Conservation (phyloP, 2,888 invertebrate genomes). For the Cordilura impudica region DNA sequence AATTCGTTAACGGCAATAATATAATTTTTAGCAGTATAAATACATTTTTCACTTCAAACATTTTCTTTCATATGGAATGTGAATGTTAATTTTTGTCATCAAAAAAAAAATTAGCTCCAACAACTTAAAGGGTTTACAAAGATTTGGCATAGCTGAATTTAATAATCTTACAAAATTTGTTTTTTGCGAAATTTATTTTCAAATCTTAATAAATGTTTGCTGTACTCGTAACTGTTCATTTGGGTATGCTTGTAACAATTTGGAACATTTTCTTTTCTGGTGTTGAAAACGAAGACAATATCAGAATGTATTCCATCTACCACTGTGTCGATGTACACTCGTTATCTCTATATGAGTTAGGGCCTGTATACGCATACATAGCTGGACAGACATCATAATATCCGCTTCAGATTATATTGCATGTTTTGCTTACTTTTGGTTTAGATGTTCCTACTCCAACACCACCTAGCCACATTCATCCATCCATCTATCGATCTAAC, state of each 20-base stretch:
- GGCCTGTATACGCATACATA: constrained; percentile 5
- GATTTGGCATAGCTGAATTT: not conserved
- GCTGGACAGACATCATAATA: constrained; percentile 36
- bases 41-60: no score
- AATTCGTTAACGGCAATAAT: no score
- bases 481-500: not conserved
- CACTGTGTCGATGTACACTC: not conserved
- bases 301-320: constrained; percentile 53
- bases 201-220: not conserved
- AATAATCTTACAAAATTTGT: no score
- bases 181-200: not conserved
- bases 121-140: not conserved
- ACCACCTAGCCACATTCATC: not conserved
- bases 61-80: no score
- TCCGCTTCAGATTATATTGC: constrained; percentile 46
- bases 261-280: constrained; percentile 22
- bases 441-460: constrained; percentile 2
- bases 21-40: no score
- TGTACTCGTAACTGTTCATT: not conserved
- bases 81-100: no score
- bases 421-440: constrained; percentile 41
- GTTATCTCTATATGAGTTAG: not conserved
- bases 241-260: no score
- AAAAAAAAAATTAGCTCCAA: no score
- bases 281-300: constrained; percentile 61